phyloP scores from a whole-genome alignment of 2,113 vertebrate species.

The Cochlearius cochlearius region DNA sequence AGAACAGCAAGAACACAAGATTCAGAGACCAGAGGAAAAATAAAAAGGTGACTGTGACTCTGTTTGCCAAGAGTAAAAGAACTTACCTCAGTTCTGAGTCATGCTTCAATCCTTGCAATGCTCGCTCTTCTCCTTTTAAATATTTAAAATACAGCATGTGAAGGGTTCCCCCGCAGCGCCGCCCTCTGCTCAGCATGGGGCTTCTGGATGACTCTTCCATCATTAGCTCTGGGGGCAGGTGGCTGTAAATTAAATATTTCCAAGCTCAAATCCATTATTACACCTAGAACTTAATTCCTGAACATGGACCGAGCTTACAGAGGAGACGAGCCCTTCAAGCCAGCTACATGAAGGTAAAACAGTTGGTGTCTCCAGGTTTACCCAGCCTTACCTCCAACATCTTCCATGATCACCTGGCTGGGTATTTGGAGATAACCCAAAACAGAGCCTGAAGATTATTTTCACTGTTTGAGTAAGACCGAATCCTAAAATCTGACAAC shows the following conservation, averaged over 20 bases:
- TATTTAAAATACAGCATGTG: not conserved
- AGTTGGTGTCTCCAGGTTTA: not conserved
- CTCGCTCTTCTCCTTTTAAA: not conserved
- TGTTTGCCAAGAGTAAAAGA: not conserved
- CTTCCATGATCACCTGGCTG: not conserved
- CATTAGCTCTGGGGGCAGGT: not conserved
- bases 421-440: not conserved
- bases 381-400: not conserved
- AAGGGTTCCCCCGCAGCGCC: not conserved
- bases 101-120: not conserved
- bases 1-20: not conserved
- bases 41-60: not conserved
- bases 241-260: not conserved
- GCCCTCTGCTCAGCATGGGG: not conserved
- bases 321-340: not conserved
- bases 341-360: not conserved
- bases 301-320: accelerated
- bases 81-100: not conserved
- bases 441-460: not conserved
- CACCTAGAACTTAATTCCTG: not conserved
- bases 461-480: not conserved
- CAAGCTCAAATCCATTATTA: not conserved
- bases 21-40: not conserved
- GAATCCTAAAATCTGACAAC: not conserved
- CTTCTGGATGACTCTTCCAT: not conserved